Base-by-base conservation (phyloP, 2,888 invertebrate genomes). In the Biston stratarius region DNA sequence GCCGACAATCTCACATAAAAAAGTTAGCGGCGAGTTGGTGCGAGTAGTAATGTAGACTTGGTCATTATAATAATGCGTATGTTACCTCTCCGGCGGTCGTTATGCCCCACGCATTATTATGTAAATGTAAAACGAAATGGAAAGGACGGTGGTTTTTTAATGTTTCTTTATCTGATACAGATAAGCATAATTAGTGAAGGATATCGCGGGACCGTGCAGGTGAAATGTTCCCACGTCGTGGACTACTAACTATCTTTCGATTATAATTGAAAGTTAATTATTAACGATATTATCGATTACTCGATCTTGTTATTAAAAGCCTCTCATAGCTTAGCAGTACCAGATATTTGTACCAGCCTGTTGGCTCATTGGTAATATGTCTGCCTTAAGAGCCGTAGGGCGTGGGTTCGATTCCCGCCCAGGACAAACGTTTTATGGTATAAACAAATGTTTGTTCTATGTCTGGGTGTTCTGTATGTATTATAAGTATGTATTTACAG, bases 101-200 rank as follows among this genome's bases (percentile, higher is more conserved):
- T 85, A 86, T 86, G 88, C 90, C 88, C 89, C 88, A 86, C 89
- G 89, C 89, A 87, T 90, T 90, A 91, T 92, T 91, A 92, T 92
- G 90, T 91, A 90, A 92, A 93, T 92, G 84, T 82, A 83, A 83
- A 88, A 88, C 85, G 88, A 88, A 89, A 91, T 86, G 85, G 89
- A 90, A 90, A 88, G 85, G 85, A 84, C 85, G 82, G 79, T 79
- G 81, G 75, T 82, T 87, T 87, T 89, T 91, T 58, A 71, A 86
- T 86, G 74, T 69, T 74, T 73, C 81, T 81, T 83, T 91, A 91
- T 92, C 92, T 88, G 91, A 92, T 91, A 77, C 77, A 89, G 91
- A 92, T 92, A 91, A 84, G 83, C 83, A 84, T 91, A 91, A 91
- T 92, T 92, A 91, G 90, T 86, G 82, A 82, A 84, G 85, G 83